Base-by-base conservation (phyloP, 2,797 vertebrate genomes). In the Gymnopithys bicolor region DNA sequence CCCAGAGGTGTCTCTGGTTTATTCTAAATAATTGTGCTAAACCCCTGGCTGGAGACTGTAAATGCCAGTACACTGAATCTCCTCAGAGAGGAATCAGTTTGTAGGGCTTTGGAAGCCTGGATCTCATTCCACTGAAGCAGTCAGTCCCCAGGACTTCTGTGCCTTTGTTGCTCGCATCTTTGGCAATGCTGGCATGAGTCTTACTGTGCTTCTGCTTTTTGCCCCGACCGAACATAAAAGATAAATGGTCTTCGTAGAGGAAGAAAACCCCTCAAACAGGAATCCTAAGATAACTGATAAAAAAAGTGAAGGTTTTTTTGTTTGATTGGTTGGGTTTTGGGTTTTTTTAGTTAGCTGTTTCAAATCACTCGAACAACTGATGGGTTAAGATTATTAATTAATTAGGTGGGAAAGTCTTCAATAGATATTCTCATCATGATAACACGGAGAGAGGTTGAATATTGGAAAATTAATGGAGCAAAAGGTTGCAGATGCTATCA, bases 151-250 rank as follows among this genome's bases (percentile, higher is more conserved):
- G 74, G 89, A 83, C 87, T 76, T 68, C 12, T 30, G 55, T 73
- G 48, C 25, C 55, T 76, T 85, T 74, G 35, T 37, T 94, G 52
- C 35, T 45, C 4, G 10, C 13, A 3, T 90, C 90, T 93, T 90
- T 90, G 68, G 63, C 84, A 73, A 22, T 87, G 39, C 70, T 86
- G 68, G 75, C 11, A 2, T 84, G 58, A 91, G 74, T 41, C 46
- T 68, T 84, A 23, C 5, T 78, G 74, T 69, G 24, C 78, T 81
- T 75, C 28, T 82, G 41, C 55, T 93, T 86, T 79, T 49, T 58
- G 84, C 71, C 45, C 90, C 66, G 30, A 35, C 39, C 89, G 84
- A 96, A 71, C 49, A 74, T 67, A 94, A 82, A 82, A 89, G 80
- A 93, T 64, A 52, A 73, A 60, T 60, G n/a, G 27, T 79, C 60